phyloP scores from a whole-genome alignment of 2,888 invertebrate genomes.

The Adelphocoris suturalis region DNA sequence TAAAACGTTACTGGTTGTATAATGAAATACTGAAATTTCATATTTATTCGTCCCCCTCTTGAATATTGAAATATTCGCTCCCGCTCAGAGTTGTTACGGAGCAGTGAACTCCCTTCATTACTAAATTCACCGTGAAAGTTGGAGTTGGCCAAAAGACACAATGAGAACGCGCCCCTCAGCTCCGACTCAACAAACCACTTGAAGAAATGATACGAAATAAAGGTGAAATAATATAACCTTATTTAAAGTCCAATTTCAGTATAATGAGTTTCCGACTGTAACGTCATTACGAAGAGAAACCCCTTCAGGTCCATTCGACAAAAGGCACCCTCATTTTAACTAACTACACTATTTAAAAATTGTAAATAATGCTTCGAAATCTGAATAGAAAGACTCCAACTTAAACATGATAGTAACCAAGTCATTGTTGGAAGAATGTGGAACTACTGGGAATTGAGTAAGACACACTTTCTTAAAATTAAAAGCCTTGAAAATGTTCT shows the following conservation, averaged over 20 bases:
- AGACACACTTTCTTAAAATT: no score
- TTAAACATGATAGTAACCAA: no score
- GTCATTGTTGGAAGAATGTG: no score
- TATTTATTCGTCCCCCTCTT: neutral
- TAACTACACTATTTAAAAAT: no score
- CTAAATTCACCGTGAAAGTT: constrained; percentile 44
- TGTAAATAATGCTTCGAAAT: no score
- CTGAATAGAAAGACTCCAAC: no score
- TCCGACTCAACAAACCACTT: neutral
- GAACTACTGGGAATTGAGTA: no score
- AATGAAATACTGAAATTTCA: neutral
- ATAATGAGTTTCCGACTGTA: neutral
- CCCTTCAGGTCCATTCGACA: no score
- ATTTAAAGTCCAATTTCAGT: constrained; percentile 13
- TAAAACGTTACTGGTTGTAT: no score
- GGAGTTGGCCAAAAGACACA: neutral
- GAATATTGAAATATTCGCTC: neutral
- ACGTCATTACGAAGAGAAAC: neutral
- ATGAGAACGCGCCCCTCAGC: constrained; percentile 5
- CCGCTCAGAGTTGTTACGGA: constrained; percentile 4
- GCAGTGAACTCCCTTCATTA: constrained; percentile 57
- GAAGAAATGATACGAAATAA: constrained; percentile 25
- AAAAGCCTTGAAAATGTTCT: no score
- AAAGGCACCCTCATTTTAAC: no score
- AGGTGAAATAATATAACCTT: neutral